A percentile compares a stretch with the other conserved stretches of the same genome.
phyloP scores from a whole-genome alignment of 1,140 invertebrate genomes.

The Acyrthosiphon pisum region DNA sequence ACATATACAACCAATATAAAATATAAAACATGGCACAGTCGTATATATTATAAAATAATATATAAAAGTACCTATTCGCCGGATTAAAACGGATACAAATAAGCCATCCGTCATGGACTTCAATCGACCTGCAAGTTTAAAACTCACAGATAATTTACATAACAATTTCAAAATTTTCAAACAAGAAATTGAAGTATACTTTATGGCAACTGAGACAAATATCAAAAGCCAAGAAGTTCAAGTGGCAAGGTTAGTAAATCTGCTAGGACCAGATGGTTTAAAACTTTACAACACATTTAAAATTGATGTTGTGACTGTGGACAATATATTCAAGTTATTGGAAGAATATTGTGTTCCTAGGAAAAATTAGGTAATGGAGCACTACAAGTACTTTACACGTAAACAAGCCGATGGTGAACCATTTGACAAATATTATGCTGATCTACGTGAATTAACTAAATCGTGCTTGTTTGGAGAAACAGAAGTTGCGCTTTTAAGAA shows the following conservation, averaged over 20 bases:
- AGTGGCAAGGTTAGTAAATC: neutral
- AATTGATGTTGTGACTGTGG: neutral
- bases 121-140: neutral
- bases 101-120: neutral
- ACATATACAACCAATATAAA: too few relatives aligned
- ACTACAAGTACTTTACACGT: constrained; percentile 26
- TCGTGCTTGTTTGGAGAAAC: too few relatives aligned
- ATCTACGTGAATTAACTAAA: too few relatives aligned
- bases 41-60: too few relatives aligned
- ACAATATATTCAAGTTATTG: neutral
- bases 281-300: neutral
- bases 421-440: too few relatives aligned
- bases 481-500: too few relatives aligned
- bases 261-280: neutral
- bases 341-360: constrained; percentile 39
- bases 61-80: too few relatives aligned
- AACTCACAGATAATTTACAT: neutral
- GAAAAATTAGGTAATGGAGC: neutral
- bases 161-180: neutral
- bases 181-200: constrained; percentile 12
- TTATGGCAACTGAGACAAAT: neutral
- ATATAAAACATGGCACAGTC: too few relatives aligned
- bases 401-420: constrained; percentile 45
- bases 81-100: too few relatives aligned
- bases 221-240: neutral